These are phyloP conservation scores for Apodemia mormo DNA, from an alignment of 2,888 invertebrate genomes.

Conservation along the genomic window DNA sequence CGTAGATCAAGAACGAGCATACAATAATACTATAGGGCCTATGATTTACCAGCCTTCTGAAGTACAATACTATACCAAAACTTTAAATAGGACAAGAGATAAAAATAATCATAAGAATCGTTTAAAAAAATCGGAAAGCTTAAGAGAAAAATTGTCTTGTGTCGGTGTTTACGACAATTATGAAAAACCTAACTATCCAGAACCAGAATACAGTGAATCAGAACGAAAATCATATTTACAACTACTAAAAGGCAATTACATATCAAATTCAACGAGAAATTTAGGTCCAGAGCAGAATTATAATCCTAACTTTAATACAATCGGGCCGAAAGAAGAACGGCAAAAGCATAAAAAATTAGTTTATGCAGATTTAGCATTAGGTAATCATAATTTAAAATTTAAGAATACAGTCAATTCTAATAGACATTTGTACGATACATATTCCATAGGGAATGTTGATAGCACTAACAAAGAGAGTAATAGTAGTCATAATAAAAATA, in stretches of 20 bases:
- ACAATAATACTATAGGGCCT: slow-evolving; percentile 74
- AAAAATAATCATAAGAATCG: slow-evolving; percentile 73
- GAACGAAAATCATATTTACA: slow-evolving; percentile 73
- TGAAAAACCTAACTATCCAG: slow-evolving; percentile 73
- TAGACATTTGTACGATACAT: slow-evolving; percentile 79
- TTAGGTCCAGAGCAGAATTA: slow-evolving; percentile 62
- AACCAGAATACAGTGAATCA: slow-evolving; percentile 69
- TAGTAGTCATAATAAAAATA: slow-evolving; percentile 59
- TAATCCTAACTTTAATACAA: slow-evolving; percentile 60
- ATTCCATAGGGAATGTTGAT: slow-evolving; percentile 69
- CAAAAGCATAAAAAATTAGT: slow-evolving; percentile 77
- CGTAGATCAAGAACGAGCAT: slow-evolving; percentile 69
- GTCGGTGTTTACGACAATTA: slow-evolving; percentile 76
- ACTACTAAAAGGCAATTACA: slow-evolving; percentile 73
- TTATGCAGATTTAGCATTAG: slow-evolving; percentile 78
- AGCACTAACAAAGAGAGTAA: slow-evolving; percentile 68
- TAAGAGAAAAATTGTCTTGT: slow-evolving; percentile 74
- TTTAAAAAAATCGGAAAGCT: slow-evolving; percentile 76
- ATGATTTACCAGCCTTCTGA: slow-evolving; percentile 72
- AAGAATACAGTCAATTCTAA: slow-evolving; percentile 81
- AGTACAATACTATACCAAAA: slow-evolving; percentile 72
- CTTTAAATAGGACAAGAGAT: slow-evolving; percentile 72
- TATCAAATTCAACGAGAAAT: slow-evolving; percentile 75
- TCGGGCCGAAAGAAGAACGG: slow-evolving; percentile 68
- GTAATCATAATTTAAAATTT: slow-evolving; percentile 81